Evolutionary conservation across 1,140 invertebrate genomes (phyloP), one percentile per base, ranked within the genome.

Genomic region (Drosophila pruinosa): DNA sequence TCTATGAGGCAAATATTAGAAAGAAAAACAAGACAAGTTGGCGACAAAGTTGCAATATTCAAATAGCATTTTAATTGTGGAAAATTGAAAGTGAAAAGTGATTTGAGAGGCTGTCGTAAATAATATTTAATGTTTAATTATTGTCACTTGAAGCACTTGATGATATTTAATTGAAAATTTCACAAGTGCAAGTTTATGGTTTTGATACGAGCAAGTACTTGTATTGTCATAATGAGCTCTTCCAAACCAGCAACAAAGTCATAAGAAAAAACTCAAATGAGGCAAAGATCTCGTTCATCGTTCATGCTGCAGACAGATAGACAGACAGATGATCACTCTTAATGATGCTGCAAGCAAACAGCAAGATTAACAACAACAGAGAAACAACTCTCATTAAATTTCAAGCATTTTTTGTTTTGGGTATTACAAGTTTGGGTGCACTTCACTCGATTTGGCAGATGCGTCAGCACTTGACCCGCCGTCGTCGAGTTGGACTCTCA

Each of bases 361-460:
- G 47, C 72, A 75, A 47, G 36, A 41, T 48, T 26, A 48, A 67
- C 63, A 69, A 41, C 47, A 61, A 47, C 50, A 48, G 39, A 19
- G 63, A 36, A 61, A 68, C 68, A 36, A 79, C 78, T 72, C 81
- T 86, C 75, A 86, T 88, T 86, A 88, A 88, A 75, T 81, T 74
- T 81, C 56, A 80, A 71, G 73, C 65, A 62, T 69, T 88, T 75
- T 81, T 81, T 72, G 39, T 68, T 76, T 76, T 68, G 70, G 71
- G 47, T 64, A 63, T 58, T 70, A 76, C 73, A 76, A 86, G 69
- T 85, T 85, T 81, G 73, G 73, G 61, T 85, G 81, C 81, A 88
- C 81, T 85, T 71, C 65, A 86, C 73, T 86, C 73, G 77, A 81
- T 85, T 85, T 85, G 81, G 81, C 81, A 81, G 81, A 88, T 86